These are phyloP conservation scores for Mus musculus DNA, from an alignment of 2,113 vertebrate genomes.

Conservation along the genomic window DNA sequence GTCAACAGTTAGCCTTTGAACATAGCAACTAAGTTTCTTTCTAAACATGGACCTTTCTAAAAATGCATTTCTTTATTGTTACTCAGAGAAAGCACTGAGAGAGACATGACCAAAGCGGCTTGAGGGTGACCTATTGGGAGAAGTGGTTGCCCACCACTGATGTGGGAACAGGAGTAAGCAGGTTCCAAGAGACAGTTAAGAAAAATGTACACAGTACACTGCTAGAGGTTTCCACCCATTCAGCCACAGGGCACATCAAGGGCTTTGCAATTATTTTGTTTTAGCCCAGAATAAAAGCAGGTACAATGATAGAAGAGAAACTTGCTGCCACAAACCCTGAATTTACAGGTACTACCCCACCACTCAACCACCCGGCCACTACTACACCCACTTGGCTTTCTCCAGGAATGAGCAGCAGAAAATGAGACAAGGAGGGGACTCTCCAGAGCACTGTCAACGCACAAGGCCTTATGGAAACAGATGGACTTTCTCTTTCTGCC, in stretches of 20 bases:
- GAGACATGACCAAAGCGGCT: conserved; percentile 77
- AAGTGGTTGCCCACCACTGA: conserved; percentile 74
- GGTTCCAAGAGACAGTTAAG: conserved; percentile 74
- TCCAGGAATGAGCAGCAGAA: not conserved
- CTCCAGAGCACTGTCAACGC: not conserved
- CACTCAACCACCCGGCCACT: not conserved
- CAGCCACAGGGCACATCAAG: conserved; percentile 83
- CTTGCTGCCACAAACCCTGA: conserved; percentile 78
- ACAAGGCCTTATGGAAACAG: not conserved
- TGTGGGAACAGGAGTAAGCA: conserved; percentile 65
- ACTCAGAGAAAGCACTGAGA: conserved; percentile 70
- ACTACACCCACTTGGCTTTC: not conserved
- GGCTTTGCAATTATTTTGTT: conserved; percentile 86
- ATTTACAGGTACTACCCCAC: not conserved
- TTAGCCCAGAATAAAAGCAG: conserved; percentile 75
- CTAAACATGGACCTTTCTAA: conserved; percentile 49
- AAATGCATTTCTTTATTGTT: conserved; percentile 62
- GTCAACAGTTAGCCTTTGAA: not conserved
- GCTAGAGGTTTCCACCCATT: conserved; percentile 80
- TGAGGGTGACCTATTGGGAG: conserved; percentile 65
- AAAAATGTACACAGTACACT: conserved; percentile 78
- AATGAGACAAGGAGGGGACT: not conserved
- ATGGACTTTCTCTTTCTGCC: not conserved
- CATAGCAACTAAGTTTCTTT: conserved; percentile 52
- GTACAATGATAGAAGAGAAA: conserved; percentile 81